Percentiles rank a stretch among this genome's conserved stretches.
Conservation (phyloP, 2,797 vertebrate species). For the Mus caroli region DNA sequence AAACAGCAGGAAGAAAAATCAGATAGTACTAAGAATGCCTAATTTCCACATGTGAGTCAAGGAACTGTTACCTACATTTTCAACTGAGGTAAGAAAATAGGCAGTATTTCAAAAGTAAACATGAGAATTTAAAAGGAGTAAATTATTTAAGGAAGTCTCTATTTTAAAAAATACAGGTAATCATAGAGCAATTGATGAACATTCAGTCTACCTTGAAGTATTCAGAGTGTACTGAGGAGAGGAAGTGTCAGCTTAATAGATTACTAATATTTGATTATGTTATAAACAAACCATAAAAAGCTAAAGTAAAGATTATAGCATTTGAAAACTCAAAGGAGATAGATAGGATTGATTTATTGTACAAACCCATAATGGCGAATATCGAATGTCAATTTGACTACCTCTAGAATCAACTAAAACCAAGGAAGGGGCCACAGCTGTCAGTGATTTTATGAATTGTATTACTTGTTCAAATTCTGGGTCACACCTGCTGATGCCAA, state of each 20-base stretch:
- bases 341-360: neutral
- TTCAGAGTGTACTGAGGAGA: neutral
- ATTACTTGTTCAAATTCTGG: neutral
- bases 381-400: neutral
- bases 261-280: neutral
- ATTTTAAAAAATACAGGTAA: neutral
- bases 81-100: neutral
- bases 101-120: neutral
- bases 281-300: neutral
- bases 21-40: neutral
- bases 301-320: neutral
- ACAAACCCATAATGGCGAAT: neutral
- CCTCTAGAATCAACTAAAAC: neutral
- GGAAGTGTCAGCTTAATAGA: neutral
- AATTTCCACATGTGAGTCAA: conserved; percentile 23
- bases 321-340: neutral
- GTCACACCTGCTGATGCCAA: neutral
- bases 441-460: neutral
- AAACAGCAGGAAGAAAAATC: conserved; percentile 68
- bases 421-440: neutral
- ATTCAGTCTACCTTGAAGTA: neutral
- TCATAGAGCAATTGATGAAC: neutral
- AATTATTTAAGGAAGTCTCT: neutral
- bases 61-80: neutral
- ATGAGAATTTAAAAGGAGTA: neutral